A percentile compares a stretch with the other conserved stretches of the same genome.
phyloP scores from a whole-genome alignment of 2,888 invertebrate genomes.

The Noctua comes region DNA sequence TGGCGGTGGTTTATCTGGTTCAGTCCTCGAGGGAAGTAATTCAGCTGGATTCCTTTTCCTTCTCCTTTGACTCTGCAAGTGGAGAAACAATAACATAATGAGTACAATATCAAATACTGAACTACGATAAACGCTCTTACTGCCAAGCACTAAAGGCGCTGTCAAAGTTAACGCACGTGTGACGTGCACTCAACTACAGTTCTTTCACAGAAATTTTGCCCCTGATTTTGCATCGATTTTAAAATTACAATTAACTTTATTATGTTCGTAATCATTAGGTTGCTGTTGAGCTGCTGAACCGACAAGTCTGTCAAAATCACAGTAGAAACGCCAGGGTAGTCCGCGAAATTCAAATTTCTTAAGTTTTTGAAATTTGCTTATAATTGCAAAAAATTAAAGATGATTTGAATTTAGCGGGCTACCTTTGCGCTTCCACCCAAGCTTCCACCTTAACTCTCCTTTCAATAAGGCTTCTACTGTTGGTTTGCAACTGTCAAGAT shows the following conservation, averaged over 20 bases:
- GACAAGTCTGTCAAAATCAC: not conserved
- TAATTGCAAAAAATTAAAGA: no score
- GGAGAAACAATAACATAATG: constrained; percentile 27
- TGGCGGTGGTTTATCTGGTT: constrained; percentile 90
- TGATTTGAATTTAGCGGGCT: no score
- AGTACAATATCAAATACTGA: constrained; percentile 7
- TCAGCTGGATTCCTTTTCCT: constrained; percentile 93
- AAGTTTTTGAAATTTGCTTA: no score
- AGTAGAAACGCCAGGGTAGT: not conserved
- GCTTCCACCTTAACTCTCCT: not conserved
- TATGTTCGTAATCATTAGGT: not conserved
- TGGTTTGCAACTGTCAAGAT: not conserved
- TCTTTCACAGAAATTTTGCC: not conserved
- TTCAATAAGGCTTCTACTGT: not conserved
- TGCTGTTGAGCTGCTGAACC: not conserved
- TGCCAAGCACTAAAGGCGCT: not conserved
- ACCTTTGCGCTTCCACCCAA: not conserved
- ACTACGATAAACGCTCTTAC: not conserved
- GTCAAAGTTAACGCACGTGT: not conserved
- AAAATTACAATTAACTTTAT: not conserved
- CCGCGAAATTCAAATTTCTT: no score
- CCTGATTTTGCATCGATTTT: not conserved
- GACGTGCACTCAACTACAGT: not conserved
- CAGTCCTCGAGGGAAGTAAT: constrained; percentile 86
- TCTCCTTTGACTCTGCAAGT: constrained; percentile 92